A percentile compares a stretch with the other conserved stretches of the same genome.
These are phyloP conservation scores for Drosophila ambigua DNA, from an alignment of 1,140 invertebrate species.

Conservation along the genomic window DNA sequence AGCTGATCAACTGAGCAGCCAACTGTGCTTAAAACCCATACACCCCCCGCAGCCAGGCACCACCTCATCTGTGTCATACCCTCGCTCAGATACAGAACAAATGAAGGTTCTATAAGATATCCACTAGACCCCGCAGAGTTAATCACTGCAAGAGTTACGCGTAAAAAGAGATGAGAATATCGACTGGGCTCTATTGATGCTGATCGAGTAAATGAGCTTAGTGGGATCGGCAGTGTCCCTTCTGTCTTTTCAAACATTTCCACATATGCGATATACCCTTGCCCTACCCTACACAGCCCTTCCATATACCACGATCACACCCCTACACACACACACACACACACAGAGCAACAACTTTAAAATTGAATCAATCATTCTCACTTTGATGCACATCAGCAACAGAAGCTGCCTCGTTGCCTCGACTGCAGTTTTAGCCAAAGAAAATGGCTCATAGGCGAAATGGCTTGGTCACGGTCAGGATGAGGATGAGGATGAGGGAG, in stretches of 20 bases:
- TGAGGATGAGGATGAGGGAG: neutral
- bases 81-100: neutral
- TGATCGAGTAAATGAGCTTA: too few relatives aligned
- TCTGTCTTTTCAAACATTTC: too few relatives aligned
- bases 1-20: slow-evolving; percentile 56
- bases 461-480: slow-evolving; percentile 33
- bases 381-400: slow-evolving; percentile 83
- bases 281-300: too few relatives aligned
- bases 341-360: slow-evolving; percentile 73
- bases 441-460: slow-evolving; percentile 63
- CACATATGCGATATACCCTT: too few relatives aligned
- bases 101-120: too few relatives aligned
- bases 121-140: too few relatives aligned
- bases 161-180: too few relatives aligned
- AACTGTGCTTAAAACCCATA: slow-evolving; percentile 57
- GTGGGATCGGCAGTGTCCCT: too few relatives aligned
- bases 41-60: slow-evolving; percentile 31
- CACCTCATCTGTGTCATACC: slow-evolving; percentile 9
- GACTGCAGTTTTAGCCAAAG: slow-evolving; percentile 72
- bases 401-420: slow-evolving; percentile 72
- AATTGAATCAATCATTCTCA: slow-evolving; percentile 84
- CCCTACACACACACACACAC: slow-evolving; percentile 16
- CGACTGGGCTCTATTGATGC: too few relatives aligned
- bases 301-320: too few relatives aligned
- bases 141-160: too few relatives aligned